Evolutionary conservation across 2,113 vertebrate species (phyloP).

Genomic region (Triplophysa tibetana): DNA sequence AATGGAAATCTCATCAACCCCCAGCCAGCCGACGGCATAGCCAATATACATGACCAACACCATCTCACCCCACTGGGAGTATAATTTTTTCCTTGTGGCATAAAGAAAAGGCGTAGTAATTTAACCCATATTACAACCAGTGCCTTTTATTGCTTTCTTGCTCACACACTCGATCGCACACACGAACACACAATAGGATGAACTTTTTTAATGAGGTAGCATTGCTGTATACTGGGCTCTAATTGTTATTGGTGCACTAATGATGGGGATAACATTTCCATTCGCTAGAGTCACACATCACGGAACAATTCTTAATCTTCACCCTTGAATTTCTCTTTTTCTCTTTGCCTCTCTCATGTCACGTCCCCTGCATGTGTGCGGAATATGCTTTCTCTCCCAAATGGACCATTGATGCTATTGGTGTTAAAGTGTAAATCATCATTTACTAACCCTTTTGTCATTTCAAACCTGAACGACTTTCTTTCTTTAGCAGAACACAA

Average conservation of each 20-base stretch:
- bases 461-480: background rate
- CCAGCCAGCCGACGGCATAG: background rate
- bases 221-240: background rate
- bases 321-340: background rate
- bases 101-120: slow-evolving; percentile 11
- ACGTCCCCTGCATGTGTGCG: slow-evolving; percentile 1
- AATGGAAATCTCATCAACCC: slow-evolving; percentile 30
- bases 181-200: background rate
- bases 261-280: slow-evolving; percentile 36
- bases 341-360: slow-evolving; percentile 4
- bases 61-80: background rate
- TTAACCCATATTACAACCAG: background rate
- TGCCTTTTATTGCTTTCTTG: slow-evolving; percentile 2
- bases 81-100: background rate
- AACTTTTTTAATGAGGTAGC: slow-evolving; percentile 30
- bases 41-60: background rate
- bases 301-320: slow-evolving; percentile 16
- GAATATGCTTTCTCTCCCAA: background rate
- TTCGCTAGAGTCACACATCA: slow-evolving; percentile 9
- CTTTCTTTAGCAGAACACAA: too few species aligned
- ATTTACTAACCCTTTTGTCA: background rate
- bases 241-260: slow-evolving; percentile 25
- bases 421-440: background rate
- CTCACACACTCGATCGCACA: slow-evolving; percentile 32
- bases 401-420: background rate